These are phyloP conservation scores for Anarhynchus alexandrinus DNA, from an alignment of 2,113 vertebrate genomes.

Conservation along the genomic window DNA sequence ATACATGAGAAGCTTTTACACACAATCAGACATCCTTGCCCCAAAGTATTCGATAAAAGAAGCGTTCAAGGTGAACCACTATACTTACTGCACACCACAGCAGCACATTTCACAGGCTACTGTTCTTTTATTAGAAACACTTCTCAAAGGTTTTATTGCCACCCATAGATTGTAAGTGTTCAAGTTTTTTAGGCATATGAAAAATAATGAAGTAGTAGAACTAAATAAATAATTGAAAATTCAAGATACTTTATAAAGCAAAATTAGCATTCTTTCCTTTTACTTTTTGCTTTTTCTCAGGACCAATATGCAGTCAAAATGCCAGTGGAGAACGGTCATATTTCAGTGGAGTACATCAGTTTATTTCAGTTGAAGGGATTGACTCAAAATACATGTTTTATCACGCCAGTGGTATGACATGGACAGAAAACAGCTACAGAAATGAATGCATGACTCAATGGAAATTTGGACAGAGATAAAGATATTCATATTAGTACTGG, in stretches of 20 bases:
- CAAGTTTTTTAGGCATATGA: not conserved
- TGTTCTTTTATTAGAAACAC: not conserved
- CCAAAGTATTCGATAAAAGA: conserved; percentile 55
- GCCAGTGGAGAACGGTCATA: not conserved
- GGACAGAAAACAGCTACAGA: not conserved
- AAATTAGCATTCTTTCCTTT: not conserved
- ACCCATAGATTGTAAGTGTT: not conserved
- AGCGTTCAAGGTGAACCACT: conserved; percentile 37
- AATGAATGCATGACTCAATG: not conserved
- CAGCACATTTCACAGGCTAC: conserved; percentile 46
- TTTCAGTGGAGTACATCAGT: not conserved
- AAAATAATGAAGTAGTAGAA: not conserved
- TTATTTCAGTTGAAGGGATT: not conserved
- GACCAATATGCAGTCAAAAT: not conserved
- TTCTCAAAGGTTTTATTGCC: conserved; percentile 8
- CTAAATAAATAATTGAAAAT: not conserved
- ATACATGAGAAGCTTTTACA: conserved; percentile 60
- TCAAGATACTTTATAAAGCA: not conserved
- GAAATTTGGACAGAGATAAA: not conserved
- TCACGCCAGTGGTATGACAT: not conserved
- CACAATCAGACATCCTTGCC: conserved; percentile 68
- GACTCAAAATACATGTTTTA: not conserved
- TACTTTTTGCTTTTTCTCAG: not conserved
- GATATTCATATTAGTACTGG: not conserved
- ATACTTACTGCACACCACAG: not conserved